These are phyloP conservation scores for Apis cerana DNA, from an alignment of 1,140 invertebrate species.

Conservation along the genomic window DNA sequence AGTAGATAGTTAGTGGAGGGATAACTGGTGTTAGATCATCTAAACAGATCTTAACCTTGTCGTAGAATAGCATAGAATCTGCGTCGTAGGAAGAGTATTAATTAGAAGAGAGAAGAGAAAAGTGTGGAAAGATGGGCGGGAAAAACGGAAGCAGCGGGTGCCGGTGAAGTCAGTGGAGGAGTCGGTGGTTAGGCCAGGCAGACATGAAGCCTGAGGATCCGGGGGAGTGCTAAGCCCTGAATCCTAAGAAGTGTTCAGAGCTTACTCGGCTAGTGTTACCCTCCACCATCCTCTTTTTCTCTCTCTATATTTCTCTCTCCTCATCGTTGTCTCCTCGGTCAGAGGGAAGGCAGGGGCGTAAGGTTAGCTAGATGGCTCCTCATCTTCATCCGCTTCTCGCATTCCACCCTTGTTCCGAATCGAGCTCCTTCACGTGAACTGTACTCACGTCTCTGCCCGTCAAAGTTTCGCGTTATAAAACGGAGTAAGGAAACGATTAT, in stretches of 20 bases:
- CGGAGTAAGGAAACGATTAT: neutral
- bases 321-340: slow-evolving; percentile 27
- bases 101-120: slow-evolving; percentile 20
- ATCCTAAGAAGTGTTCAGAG: slow-evolving; percentile 77
- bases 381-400: slow-evolving; percentile 59
- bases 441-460: neutral
- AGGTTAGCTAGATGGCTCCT: slow-evolving; percentile 62
- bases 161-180: slow-evolving; percentile 46
- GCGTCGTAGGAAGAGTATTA: neutral
- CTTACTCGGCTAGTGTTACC: slow-evolving; percentile 81
- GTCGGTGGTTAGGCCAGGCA: slow-evolving; percentile 55
- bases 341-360: slow-evolving; percentile 61
- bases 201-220: slow-evolving; percentile 72
- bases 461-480: slow-evolving; percentile 23
- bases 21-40: too few species aligned
- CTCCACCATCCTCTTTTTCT: slow-evolving; percentile 34
- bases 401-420: slow-evolving; percentile 72
- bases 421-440: neutral
- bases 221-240: slow-evolving; percentile 76
- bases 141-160: slow-evolving; percentile 16
- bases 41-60: too few species aligned
- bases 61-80: neutral
- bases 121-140: neutral
- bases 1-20: too few species aligned
- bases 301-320: slow-evolving; percentile 38